phyloP scores from a whole-genome alignment of 1,140 invertebrate species.

The Aphelinus certus region DNA sequence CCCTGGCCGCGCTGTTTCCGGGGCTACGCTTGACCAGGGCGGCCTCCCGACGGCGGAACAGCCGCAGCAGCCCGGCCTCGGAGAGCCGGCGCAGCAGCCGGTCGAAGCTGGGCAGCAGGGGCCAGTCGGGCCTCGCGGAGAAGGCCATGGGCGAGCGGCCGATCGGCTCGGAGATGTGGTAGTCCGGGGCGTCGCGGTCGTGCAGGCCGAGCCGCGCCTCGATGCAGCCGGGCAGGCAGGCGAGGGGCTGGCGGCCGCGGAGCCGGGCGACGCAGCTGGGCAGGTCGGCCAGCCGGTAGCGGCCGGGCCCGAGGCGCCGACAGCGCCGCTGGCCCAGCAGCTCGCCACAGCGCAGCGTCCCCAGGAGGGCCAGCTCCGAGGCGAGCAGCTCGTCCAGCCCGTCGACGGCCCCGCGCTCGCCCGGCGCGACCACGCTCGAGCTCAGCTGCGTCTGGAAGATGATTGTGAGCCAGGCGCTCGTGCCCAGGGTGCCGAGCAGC shows the following conservation, averaged over 20 bases:
- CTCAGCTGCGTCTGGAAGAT: background rate
- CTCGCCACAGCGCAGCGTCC: background rate
- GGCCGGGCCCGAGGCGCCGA: background rate
- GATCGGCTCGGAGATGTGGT: background rate
- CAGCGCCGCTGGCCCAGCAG: slow-evolving; percentile 3
- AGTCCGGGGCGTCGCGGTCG: background rate
- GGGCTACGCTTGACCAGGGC: background rate
- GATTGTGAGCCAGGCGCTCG: too few species aligned
- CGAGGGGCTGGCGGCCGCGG: background rate
- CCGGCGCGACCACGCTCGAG: background rate
- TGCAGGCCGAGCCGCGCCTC: background rate
- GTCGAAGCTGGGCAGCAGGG: slow-evolving; percentile 26
- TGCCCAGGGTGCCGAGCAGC: too few species aligned
- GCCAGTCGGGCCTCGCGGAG: slow-evolving; percentile 40
- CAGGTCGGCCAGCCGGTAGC: slow-evolving; percentile 19
- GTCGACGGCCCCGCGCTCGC: background rate
- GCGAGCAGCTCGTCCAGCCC: background rate
- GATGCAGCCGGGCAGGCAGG: slow-evolving; percentile 35
- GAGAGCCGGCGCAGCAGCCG: slow-evolving; percentile 3
- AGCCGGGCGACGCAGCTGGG: slow-evolving; percentile 22
- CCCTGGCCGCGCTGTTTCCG: too few species aligned
- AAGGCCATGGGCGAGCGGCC: slow-evolving; percentile 8
- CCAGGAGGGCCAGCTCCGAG: background rate
- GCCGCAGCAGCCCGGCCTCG: slow-evolving; percentile 28
- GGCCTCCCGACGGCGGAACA: background rate